Percentiles rank a stretch among this genome's conserved stretches.
phyloP scores from a whole-genome alignment of 2,113 vertebrate genomes.

The Lathamus discolor region DNA sequence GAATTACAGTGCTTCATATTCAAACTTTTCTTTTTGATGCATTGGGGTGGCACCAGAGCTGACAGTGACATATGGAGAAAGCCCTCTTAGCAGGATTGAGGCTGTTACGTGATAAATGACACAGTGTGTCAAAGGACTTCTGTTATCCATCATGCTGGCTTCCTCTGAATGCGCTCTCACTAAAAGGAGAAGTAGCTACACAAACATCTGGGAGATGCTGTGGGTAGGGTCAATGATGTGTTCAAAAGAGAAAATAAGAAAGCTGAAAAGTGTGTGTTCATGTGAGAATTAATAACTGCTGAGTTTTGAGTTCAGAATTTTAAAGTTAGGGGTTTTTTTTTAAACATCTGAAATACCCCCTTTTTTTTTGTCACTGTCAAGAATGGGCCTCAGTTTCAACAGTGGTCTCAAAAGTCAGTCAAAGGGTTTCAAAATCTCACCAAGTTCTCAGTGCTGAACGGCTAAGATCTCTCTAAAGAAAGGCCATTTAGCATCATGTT shows the following conservation, averaged over 20 bases:
- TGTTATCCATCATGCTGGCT: conserved; percentile 78
- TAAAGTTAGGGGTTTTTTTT: background rate
- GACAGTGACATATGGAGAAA: conserved; percentile 80
- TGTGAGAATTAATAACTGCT: background rate
- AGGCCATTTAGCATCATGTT: background rate
- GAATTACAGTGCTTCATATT: conserved; percentile 70
- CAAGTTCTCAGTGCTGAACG: background rate
- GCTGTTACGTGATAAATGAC: conserved; percentile 80
- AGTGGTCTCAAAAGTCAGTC: background rate
- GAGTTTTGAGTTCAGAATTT: background rate
- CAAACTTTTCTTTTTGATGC: conserved; percentile 76
- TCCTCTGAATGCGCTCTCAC: conserved; percentile 13
- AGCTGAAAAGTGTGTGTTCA: background rate
- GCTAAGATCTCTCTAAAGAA: background rate
- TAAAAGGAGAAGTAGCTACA: background rate
- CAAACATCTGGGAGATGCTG: background rate
- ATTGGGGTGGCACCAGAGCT: conserved; percentile 59
- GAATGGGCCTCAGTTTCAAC: background rate
- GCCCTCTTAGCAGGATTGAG: conserved; percentile 68
- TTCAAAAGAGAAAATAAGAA: background rate
- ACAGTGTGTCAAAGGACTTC: conserved; percentile 75
- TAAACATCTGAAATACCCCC: background rate
- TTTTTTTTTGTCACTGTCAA: background rate
- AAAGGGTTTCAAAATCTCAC: background rate
- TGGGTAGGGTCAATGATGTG: background rate